Evolutionary conservation across 2,113 vertebrate species (phyloP).

Genomic region (Pipa parva): DNA sequence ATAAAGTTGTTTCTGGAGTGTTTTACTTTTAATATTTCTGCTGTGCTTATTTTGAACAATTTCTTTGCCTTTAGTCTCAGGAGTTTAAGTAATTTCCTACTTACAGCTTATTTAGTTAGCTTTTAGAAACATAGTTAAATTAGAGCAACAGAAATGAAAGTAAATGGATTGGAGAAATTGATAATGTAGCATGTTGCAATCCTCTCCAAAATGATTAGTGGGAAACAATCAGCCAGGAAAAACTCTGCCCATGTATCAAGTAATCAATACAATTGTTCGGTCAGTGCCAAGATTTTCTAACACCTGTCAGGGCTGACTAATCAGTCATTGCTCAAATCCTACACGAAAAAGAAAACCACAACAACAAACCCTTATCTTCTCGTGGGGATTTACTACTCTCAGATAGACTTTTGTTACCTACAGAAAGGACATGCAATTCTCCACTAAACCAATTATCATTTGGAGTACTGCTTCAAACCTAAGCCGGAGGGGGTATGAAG

Average conservation of each 20-base stretch:
- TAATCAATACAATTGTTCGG: conserved; percentile 59
- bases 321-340: conserved; percentile 56
- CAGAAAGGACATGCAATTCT: conserved; percentile 45
- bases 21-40: no score
- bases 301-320: conserved; percentile 56
- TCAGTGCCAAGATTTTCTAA: conserved; percentile 53
- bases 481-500: background rate
- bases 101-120: conserved; percentile 46
- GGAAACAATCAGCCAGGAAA: conserved; percentile 52
- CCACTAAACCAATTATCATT: conserved; percentile 56
- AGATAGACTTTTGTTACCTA: background rate
- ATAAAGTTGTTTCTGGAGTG: no score
- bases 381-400: conserved; percentile 45
- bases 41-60: no score
- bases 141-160: conserved; percentile 44
- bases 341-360: conserved; percentile 48
- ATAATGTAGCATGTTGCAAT: conserved; percentile 47
- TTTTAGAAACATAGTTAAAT: conserved; percentile 51
- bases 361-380: conserved; percentile 48
- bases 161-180: conserved; percentile 55
- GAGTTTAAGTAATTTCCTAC: conserved; percentile 37
- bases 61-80: no score
- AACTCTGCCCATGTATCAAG: conserved; percentile 50
- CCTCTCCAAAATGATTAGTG: conserved; percentile 47
- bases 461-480: conserved; percentile 39